Percentiles rank a stretch among this genome's conserved stretches.
Conservation (phyloP, 2,888 invertebrate genomes). For the Hyalella azteca region DNA sequence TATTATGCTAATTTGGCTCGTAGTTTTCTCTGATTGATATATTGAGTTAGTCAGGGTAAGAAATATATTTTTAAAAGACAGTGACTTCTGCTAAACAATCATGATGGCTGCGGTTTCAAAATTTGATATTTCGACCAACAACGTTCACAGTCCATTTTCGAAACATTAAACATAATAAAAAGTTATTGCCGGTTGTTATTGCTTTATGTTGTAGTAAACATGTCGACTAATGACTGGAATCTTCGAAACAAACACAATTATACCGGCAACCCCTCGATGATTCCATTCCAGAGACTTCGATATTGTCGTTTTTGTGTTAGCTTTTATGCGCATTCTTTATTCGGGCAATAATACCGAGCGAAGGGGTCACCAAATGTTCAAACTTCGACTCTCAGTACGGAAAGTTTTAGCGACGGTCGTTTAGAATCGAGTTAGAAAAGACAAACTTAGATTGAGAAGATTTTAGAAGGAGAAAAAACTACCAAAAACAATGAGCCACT, state of each 20-base stretch:
- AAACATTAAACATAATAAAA: no score
- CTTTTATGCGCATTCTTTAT: constrained; percentile 17
- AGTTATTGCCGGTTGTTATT: neutral
- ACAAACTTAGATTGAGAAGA: constrained; percentile 29
- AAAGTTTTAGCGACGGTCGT: constrained; percentile 22
- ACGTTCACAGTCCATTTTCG: no score
- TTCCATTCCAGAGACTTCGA: neutral
- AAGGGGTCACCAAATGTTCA: constrained; percentile 22
- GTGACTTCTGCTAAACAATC: no score
- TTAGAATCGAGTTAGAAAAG: constrained; percentile 32
- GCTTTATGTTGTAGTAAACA: neutral
- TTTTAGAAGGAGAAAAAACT: constrained; percentile 25
- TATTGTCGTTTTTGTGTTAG: constrained; percentile 6
- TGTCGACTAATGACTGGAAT: neutral
- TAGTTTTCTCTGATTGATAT: no score
- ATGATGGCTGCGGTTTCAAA: no score
- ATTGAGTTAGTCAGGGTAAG: no score
- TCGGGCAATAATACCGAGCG: constrained; percentile 27
- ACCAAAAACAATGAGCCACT: neutral
- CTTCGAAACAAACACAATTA: neutral
- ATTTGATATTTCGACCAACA: no score
- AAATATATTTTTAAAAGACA: no score
- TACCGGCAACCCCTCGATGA: neutral
- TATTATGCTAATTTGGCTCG: no score
- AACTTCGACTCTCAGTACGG: constrained; percentile 3